These are phyloP conservation scores for Spodoptera picta DNA, from an alignment of 2,888 invertebrate species.

Conservation along the genomic window DNA sequence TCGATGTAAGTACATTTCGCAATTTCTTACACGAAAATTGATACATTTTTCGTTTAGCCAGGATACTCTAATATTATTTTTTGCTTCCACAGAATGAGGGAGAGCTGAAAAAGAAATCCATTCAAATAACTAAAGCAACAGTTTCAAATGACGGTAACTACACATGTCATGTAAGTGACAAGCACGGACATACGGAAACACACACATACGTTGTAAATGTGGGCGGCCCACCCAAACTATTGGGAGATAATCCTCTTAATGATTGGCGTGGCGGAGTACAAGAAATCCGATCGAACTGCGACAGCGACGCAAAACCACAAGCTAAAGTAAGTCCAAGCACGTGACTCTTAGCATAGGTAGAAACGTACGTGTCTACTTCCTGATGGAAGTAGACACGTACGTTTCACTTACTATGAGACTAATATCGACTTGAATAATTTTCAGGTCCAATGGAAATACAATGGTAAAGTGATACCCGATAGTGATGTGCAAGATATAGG, in stretches of 20 bases:
- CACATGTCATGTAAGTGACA: conserved; percentile 53
- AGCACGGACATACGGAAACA: conserved; percentile 36
- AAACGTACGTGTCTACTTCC: neutral
- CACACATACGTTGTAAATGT: conserved; percentile 50
- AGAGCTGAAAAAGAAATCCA: conserved; percentile 12
- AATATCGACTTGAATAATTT: neutral
- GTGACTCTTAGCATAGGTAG: neutral
- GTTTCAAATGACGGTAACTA: conserved; percentile 47
- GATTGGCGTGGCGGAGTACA: conserved; percentile 40
- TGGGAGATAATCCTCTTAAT: neutral
- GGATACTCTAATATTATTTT: neutral
- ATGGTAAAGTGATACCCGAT: conserved; percentile 39
- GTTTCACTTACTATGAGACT: too few species aligned
- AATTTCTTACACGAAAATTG: neutral
- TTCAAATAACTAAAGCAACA: conserved; percentile 19
- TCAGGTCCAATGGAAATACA: conserved; percentile 49
- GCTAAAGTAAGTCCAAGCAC: conserved; percentile 35
- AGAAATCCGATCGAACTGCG: conserved; percentile 35
- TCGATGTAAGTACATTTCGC: conserved; percentile 36
- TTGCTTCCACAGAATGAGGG: conserved; percentile 10
- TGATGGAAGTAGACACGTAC: too few species aligned
- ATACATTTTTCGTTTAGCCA: neutral
- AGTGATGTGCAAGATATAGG: neutral
- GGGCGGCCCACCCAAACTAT: conserved; percentile 43
- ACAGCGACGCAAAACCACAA: conserved; percentile 24